Conservation (phyloP, 2,113 vertebrate species). For the Cyphomyrus plagiostoma region DNA sequence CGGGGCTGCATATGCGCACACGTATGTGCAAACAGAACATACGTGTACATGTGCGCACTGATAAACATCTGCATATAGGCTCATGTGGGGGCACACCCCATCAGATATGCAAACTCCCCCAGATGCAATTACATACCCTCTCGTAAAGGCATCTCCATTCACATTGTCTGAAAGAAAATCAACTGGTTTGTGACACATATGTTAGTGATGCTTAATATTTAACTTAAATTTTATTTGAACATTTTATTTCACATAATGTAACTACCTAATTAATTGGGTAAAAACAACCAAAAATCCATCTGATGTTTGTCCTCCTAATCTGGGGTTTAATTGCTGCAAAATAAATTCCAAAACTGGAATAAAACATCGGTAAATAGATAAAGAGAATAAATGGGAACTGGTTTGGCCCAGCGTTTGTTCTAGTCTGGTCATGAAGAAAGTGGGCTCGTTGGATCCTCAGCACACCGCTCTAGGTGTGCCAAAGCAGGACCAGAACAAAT, state of each 20-base stretch:
- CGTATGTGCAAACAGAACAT: background rate
- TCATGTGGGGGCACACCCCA: background rate
- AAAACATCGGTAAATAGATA: background rate
- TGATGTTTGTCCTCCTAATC: constrained; percentile 48
- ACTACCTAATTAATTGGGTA: background rate
- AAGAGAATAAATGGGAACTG: constrained; percentile 23
- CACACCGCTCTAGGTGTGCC: constrained; percentile 42
- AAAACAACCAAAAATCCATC: background rate
- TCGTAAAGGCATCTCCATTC: background rate
- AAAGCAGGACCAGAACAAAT: constrained; percentile 48
- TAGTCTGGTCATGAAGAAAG: constrained; percentile 46
- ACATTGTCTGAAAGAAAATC: background rate
- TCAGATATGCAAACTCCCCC: background rate
- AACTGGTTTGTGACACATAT: background rate
- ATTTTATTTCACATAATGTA: background rate
- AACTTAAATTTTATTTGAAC: background rate
- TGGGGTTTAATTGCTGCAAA: constrained; percentile 42
- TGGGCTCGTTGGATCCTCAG: constrained; percentile 55
- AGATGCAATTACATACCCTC: background rate
- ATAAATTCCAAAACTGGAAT: background rate
- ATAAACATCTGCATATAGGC: background rate
- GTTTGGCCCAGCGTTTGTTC: background rate
- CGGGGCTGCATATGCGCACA: background rate
- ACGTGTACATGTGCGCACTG: background rate
- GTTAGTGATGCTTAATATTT: background rate